Evolutionary conservation across 1,140 invertebrate species (phyloP).

Genomic region (Pseudoatta argentina): DNA sequence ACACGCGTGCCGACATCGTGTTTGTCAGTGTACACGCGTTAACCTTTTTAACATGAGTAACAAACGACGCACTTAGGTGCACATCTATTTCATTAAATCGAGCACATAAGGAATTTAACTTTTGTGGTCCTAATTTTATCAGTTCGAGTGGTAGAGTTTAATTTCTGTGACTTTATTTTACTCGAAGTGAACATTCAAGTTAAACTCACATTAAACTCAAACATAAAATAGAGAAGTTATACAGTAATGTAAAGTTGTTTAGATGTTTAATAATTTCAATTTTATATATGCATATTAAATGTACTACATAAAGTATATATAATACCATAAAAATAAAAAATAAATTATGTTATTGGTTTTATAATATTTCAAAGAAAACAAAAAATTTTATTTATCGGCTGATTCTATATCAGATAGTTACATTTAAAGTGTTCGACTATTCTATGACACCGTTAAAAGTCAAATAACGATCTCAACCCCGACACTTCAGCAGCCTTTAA

Average conservation of each 20-base stretch:
- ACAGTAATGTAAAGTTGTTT: no score
- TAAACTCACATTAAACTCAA: not conserved
- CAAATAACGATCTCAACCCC: slow-evolving; percentile 45
- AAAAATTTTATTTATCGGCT: slow-evolving; percentile 13
- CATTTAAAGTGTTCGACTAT: not conserved
- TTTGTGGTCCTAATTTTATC: not conserved
- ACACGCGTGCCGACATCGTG: slow-evolving; percentile 71
- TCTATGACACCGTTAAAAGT: not conserved
- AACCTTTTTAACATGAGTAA: slow-evolving; percentile 68
- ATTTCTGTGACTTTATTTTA: not conserved
- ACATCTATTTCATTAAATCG: slow-evolving; percentile 39
- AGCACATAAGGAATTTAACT: not conserved
- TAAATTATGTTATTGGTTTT: not conserved
- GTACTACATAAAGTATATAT: not conserved
- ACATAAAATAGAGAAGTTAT: not conserved
- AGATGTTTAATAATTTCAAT: not conserved
- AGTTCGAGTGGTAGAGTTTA: not conserved
- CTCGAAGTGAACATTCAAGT: not conserved
- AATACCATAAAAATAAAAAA: not conserved
- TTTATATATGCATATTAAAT: not conserved
- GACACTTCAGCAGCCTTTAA: slow-evolving; percentile 56
- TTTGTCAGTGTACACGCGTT: slow-evolving; percentile 67
- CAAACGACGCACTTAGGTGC: slow-evolving; percentile 44
- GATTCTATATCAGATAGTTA: not conserved
- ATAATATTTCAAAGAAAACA: not conserved